Evolutionary conservation across 2,888 invertebrate species (phyloP).

Genomic region (Agonopterix alstromeriana): DNA sequence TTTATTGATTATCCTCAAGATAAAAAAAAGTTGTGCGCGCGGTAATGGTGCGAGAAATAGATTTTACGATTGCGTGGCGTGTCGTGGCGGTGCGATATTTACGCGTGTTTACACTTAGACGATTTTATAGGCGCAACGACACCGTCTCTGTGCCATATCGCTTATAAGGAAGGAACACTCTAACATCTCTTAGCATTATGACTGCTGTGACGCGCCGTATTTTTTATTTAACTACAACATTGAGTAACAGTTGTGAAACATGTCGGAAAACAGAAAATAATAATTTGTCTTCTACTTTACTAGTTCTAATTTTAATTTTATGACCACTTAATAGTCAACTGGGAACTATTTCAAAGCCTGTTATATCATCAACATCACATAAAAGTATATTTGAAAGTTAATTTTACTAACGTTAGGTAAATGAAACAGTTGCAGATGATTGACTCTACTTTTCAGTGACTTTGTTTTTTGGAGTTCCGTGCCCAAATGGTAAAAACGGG

Average conservation of each 20-base stretch:
- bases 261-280: slow-evolving; percentile 16
- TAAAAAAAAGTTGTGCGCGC: slow-evolving; percentile 43
- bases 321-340: slow-evolving; percentile 9
- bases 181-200: slow-evolving; percentile 22
- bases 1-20: slow-evolving; percentile 33
- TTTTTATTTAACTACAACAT: slow-evolving; percentile 16
- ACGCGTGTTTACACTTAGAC: slow-evolving; percentile 71
- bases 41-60: slow-evolving; percentile 66
- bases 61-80: slow-evolving; percentile 66
- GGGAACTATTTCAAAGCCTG: not conserved
- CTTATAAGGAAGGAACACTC: slow-evolving; percentile 47
- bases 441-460: not conserved
- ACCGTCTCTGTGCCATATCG: slow-evolving; percentile 47
- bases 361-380: slow-evolving; percentile 1
- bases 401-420: not conserved
- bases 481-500: too few species aligned
- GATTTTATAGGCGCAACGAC: slow-evolving; percentile 74
- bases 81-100: slow-evolving; percentile 53
- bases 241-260: slow-evolving; percentile 19
- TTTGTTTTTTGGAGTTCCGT: too few species aligned
- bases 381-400: not conserved
- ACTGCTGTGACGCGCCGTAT: slow-evolving; percentile 5
- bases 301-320: slow-evolving; percentile 18
- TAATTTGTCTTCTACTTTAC: slow-evolving; percentile 16
- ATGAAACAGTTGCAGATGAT: not conserved